Evolutionary conservation across 2,797 vertebrate species (phyloP), one percentile per base, ranked within the genome.

Genomic region (Gephyroberyx darwinii): DNA sequence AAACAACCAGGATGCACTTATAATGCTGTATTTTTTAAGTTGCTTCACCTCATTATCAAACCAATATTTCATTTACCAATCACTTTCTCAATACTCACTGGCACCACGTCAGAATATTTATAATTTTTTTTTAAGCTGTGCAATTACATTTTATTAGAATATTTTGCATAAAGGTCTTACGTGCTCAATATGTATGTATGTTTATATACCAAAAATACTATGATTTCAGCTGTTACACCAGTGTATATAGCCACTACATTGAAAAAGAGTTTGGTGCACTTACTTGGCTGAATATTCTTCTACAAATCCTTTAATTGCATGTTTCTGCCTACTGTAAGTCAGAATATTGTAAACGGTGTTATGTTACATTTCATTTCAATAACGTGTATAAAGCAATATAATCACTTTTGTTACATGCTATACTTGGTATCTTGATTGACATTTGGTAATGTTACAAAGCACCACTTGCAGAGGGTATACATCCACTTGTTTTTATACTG

Each of bases 1-100:
- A 83, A 81, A 77, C 81, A 82, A 90, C 82, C 82, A 73, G 74
- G 82, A 92, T 78, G 93, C 93, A 94, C 92, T 94, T 94, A 90
- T 75, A 77, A 69, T 48, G 54, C 76, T 87, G 69, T 87, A 59
- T 77, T 87, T 83, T 83, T 76, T 41, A 67, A 77, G 66, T 61
- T 67, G 41, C 80, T 79, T 82, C 77, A 73, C 53, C 70, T 61
- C 52, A 22, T 69, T 41, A 58, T 68, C 54, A 64, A 63, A 73
- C 78, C 57, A 65, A 61, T 84, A 56, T 80, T 76, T 83, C 74
- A 81, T 83, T 80, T 71, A 52, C 68, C 74, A 77, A 81, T 86
- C 83, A 80, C 83, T 69, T 71, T 20, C 83, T 86, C 82, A 65
- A 62, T 81, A 69, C 69, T 78, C 79, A 66, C 75, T 82, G 77